Base-by-base conservation (phyloP, 64 coral and sea anemone species). In the Actinia equina region DNA sequence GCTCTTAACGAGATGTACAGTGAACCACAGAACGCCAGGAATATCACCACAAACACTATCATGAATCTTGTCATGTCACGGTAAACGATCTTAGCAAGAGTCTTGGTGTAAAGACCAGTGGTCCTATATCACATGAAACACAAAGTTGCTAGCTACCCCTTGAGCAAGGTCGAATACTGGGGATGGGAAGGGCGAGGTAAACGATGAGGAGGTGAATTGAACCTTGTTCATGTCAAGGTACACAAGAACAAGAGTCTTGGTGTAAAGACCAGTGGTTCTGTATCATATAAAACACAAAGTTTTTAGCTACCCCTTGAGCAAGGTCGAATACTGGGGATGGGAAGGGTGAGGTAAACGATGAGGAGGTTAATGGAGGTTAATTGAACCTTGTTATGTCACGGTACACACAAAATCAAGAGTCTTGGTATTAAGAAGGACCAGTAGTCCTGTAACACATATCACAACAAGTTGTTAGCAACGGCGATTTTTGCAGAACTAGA, bases 61-160 rank as follows among this genome's bases (percentile, higher is more conserved):
- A 90, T 76, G 64, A 94, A 94, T 41, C 93, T 84, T 59, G 46
- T 79, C 15, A 93, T 77, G 19, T 93, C 91, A 5, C 91, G 86
- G 22, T 93, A 93, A 26, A 88, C 84, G 17, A 94, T 94, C 80
- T 94, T 94, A n/a, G 93, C 93, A 3, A 94, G 89, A 59, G 93
- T 94, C 80, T 94, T 94, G 14, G 93, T 94, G 60, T 94, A 94
- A 17, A 94, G 71, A 64, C 93, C 93, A 14, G 93, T 94, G 0
- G 93, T 90, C 70, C 93, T 94, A 41, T 44, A 23, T n/a, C 12
- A 74, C 5, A 74, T 37, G 7, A 2, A 7, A 74, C 25, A 74
- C 22, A 6, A n/a, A 13, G 62, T 20, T 25, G 62, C n/a, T 65
- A 65, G 22, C 22, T 65, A n/a, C n/a, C n/a, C n/a, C n/a, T n/a